Conservation (phyloP, 2,797 vertebrate species). For the Balearica regulorum region DNA sequence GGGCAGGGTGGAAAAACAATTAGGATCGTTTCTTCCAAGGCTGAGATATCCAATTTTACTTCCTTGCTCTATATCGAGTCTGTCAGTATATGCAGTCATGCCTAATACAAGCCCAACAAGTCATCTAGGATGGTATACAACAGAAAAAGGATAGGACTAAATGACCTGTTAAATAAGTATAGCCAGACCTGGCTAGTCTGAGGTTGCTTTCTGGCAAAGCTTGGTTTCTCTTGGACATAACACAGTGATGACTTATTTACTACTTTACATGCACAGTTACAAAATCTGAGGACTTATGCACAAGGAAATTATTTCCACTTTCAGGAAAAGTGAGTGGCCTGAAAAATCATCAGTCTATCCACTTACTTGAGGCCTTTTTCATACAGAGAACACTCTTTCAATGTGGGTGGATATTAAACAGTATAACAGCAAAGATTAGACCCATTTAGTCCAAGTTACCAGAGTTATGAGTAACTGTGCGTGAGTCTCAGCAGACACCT, state of each 20-base stretch:
- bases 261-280: not conserved
- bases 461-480: not conserved
- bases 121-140: not conserved
- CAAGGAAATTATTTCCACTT: not conserved
- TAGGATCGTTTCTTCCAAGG: not conserved
- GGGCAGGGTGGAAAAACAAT: not conserved
- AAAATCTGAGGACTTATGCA: not conserved
- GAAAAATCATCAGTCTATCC: not conserved
- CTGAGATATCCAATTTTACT: not conserved
- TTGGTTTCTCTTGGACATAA: not conserved
- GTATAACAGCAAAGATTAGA: not conserved
- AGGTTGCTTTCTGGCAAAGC: not conserved
- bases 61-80: not conserved
- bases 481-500: not conserved
- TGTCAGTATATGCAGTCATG: not conserved
- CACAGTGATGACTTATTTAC: not conserved
- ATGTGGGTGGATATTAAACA: not conserved
- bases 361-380: not conserved
- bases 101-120: not conserved
- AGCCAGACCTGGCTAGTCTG: not conserved
- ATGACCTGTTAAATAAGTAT: slow-evolving; percentile 38
- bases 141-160: not conserved
- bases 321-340: not conserved
- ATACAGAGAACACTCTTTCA: not conserved
- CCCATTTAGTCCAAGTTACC: not conserved